Percentiles rank a stretch among this genome's conserved stretches.
Conservation (phyloP, 2,113 vertebrate genomes). For the Apteryx owenii region DNA sequence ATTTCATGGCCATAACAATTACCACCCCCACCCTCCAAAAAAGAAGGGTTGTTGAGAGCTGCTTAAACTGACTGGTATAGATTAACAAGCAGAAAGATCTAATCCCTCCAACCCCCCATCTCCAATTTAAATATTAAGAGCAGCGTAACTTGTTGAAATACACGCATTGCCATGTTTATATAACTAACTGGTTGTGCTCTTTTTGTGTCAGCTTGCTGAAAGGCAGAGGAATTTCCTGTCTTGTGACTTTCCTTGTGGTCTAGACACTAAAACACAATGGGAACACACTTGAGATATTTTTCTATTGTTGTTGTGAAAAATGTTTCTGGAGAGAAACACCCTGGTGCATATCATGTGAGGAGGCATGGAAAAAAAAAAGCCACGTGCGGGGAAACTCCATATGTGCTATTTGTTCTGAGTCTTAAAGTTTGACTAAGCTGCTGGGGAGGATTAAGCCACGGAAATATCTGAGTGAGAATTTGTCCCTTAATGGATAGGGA, state of each 20-base stretch:
- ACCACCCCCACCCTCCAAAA: not conserved
- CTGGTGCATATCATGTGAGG: conserved; percentile 8
- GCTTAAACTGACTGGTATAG: not conserved
- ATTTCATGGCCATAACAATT: not conserved
- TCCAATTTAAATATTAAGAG: not conserved
- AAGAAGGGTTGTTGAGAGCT: not conserved
- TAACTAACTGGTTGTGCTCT: not conserved
- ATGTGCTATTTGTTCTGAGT: not conserved
- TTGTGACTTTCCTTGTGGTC: conserved; percentile 53
- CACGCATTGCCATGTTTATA: not conserved
- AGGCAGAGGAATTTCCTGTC: conserved; percentile 57
- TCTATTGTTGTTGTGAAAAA: conserved; percentile 19
- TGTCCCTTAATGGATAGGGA: not conserved
- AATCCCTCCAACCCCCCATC: not conserved
- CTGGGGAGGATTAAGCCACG: not conserved
- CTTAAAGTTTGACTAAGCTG: not conserved
- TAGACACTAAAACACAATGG: conserved; percentile 55
- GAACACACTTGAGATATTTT: not conserved
- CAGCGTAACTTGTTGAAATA: not conserved
- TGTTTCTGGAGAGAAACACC: conserved; percentile 4
- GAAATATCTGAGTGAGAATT: not conserved
- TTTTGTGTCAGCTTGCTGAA: conserved; percentile 13
- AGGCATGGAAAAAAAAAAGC: not conserved
- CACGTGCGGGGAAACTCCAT: not conserved
- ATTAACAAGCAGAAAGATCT: not conserved